Percentiles rank a stretch among this genome's conserved stretches.
Conservation (phyloP, 2,113 vertebrate species). For the Colius striatus region DNA sequence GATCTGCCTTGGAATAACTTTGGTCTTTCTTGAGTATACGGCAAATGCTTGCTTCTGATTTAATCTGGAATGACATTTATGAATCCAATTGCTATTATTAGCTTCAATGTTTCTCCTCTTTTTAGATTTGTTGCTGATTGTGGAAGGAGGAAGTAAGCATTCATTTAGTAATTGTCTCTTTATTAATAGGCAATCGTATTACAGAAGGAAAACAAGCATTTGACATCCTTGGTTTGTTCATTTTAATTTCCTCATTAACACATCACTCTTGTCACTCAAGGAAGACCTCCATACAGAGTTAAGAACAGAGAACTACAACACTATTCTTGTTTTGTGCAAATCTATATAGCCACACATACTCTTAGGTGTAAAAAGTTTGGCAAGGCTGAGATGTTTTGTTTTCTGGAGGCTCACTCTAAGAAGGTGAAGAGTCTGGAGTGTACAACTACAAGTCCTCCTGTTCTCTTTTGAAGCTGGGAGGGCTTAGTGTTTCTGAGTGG, state of each 20-base stretch:
- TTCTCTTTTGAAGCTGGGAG: not conserved
- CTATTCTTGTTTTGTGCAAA: not conserved
- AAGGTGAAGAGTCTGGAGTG: not conserved
- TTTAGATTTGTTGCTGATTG: conserved; percentile 50
- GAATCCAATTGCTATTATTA: conserved; percentile 33
- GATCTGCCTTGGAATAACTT: not conserved
- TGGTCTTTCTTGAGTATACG: not conserved
- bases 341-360: not conserved
- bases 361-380: not conserved
- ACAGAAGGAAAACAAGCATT: conserved; percentile 37
- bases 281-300: not conserved
- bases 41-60: not conserved
- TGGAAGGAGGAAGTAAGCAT: conserved; percentile 34
- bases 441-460: not conserved
- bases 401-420: not conserved
- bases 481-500: not conserved
- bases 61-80: conserved; percentile 15
- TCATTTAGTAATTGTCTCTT: conserved; percentile 58
- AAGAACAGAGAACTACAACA: not conserved
- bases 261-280: not conserved
- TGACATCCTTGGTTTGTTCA: not conserved
- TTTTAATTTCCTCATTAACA: conserved; percentile 52
- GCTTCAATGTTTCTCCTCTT: not conserved
- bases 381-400: not conserved
- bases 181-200: conserved; percentile 37